Evolutionary conservation across 2,888 invertebrate genomes (phyloP).

Genomic region (Rhingia rostrata): DNA sequence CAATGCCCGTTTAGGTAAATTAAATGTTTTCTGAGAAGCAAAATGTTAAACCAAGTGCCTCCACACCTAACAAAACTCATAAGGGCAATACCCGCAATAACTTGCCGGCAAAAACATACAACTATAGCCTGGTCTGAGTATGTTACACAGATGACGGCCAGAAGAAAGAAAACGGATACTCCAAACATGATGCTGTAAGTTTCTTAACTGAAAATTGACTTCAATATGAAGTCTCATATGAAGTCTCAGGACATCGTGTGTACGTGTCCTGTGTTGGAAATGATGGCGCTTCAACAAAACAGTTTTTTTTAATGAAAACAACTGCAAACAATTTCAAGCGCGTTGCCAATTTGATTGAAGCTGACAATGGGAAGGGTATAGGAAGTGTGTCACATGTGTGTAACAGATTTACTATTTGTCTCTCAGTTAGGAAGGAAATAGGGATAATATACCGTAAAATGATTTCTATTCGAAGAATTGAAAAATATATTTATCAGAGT

Average conservation of each 20-base stretch:
- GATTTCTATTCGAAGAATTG: background rate
- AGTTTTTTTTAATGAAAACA: slow-evolving; percentile 13
- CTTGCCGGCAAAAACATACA: background rate
- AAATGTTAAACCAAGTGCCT: no score
- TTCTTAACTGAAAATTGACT: slow-evolving; percentile 61
- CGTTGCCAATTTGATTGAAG: slow-evolving; percentile 7
- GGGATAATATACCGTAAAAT: slow-evolving; percentile 28
- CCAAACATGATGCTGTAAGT: slow-evolving; percentile 49
- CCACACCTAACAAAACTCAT: no score
- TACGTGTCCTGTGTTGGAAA: slow-evolving; percentile 54
- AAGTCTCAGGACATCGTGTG: slow-evolving; percentile 37
- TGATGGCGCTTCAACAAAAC: slow-evolving; percentile 29
- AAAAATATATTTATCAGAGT: background rate
- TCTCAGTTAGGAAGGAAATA: slow-evolving; percentile 9
- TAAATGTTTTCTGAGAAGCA: no score
- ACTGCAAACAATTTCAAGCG: no score
- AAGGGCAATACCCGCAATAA: no score
- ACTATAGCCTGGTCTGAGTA: slow-evolving; percentile 20
- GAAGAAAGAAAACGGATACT: background rate
- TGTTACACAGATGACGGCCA: slow-evolving; percentile 36
- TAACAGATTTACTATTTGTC: slow-evolving; percentile 50
- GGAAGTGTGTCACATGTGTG: slow-evolving; percentile 50
- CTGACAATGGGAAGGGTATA: background rate
- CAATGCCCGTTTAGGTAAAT: no score
- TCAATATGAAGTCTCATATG: slow-evolving; percentile 63